phyloP scores from a whole-genome alignment of 2,888 invertebrate genomes.

The Rapana venosa region DNA sequence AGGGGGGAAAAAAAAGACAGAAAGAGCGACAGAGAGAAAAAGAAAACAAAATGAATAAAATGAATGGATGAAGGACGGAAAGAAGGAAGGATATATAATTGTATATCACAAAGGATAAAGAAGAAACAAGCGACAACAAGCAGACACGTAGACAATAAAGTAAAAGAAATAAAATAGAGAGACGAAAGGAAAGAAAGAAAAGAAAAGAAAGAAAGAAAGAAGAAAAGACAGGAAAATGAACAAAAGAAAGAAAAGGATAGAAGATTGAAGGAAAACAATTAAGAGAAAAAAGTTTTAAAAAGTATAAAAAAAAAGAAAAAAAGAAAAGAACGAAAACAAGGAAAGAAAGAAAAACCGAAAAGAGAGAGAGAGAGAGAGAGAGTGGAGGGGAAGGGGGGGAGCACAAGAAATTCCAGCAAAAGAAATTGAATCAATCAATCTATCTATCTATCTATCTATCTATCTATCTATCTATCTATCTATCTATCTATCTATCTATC shows the following conservation, averaged over 20 bases:
- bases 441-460: no score
- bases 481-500: no score
- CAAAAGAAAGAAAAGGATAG: not conserved
- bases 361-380: not conserved
- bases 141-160: not conserved
- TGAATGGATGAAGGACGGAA: not conserved
- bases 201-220: not conserved
- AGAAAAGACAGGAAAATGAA: not conserved
- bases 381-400: not conserved
- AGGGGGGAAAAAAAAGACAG: not conserved
- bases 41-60: not conserved
- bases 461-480: no score
- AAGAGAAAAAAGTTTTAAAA: not conserved
- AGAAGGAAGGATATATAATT: not conserved
- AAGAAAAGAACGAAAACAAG: not conserved
- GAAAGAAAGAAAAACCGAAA: not conserved
- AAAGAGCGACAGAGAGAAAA: conserved; percentile 23
- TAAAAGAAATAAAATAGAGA: not conserved
- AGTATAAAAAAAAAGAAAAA: not conserved
- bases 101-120: not conserved
- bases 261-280: not conserved
- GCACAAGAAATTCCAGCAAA: not conserved
- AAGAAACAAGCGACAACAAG: not conserved
- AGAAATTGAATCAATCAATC: no score
- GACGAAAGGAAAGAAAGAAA: not conserved